phyloP scores from a whole-genome alignment of 2,797 vertebrate species.

The Rhynchonycteris naso region DNA sequence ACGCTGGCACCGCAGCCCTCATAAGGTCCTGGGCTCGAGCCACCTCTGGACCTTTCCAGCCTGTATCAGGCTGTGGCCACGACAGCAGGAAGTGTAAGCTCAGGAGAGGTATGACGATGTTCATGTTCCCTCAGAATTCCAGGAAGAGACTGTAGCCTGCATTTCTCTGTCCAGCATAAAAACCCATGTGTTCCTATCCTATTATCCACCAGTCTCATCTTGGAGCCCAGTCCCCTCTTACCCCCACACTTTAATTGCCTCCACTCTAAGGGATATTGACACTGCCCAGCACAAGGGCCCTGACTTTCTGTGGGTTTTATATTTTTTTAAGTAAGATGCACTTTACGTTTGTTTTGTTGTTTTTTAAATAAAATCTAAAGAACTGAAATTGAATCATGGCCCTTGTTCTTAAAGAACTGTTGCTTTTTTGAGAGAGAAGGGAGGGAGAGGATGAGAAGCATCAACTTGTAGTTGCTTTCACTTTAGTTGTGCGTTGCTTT shows the following conservation, averaged over 20 bases:
- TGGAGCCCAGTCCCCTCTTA: neutral
- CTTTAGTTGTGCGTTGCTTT: no score
- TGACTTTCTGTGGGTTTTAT: constrained; percentile 69
- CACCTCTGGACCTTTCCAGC: neutral
- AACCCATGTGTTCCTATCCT: neutral
- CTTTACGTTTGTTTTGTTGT: constrained; percentile 76
- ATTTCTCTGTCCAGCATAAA: neutral
- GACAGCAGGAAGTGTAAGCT: neutral
- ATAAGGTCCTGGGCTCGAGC: neutral
- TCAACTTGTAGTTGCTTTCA: no score
- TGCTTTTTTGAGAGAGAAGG: neutral
- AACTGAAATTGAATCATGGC: neutral
- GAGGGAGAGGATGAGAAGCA: no score
- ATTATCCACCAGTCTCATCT: fast-evolving
- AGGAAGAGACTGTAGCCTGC: neutral
- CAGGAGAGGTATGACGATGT: neutral
- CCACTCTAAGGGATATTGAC: neutral
- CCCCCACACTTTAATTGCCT: neutral
- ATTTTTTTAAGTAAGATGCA: constrained; percentile 75
- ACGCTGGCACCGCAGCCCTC: neutral
- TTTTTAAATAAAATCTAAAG: constrained; percentile 69
- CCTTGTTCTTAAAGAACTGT: neutral
- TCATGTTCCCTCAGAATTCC: neutral
- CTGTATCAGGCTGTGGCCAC: constrained; percentile 57
- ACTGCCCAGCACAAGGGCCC: constrained; percentile 57